Evolutionary conservation across 2,888 invertebrate genomes (phyloP).

Genomic region (Platycheirus rosarum): DNA sequence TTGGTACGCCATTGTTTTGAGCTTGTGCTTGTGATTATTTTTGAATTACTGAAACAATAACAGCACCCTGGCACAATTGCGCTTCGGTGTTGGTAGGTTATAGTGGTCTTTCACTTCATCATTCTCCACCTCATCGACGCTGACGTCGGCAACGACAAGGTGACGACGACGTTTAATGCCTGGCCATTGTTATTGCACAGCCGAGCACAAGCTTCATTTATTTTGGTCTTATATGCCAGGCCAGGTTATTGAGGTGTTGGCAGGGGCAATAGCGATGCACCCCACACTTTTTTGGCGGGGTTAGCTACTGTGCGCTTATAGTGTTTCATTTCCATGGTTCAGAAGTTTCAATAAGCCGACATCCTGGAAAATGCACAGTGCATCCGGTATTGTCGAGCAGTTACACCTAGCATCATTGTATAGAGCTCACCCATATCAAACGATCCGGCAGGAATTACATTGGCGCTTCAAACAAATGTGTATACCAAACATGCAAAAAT

Average conservation of each 20-base stretch:
- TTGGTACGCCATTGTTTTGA: constrained; percentile 60
- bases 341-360: constrained; percentile 69
- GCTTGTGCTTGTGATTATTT: constrained; percentile 72
- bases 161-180: constrained; percentile 73
- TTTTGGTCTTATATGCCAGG: constrained; percentile 54
- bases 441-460: constrained; percentile 5
- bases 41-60: constrained; percentile 74
- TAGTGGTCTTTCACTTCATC: constrained; percentile 68
- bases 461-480: constrained; percentile 30
- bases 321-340: constrained; percentile 69
- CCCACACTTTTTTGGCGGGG: constrained; percentile 37
- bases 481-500: constrained; percentile 46
- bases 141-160: constrained; percentile 67
- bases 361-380: constrained; percentile 66
- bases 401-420: constrained; percentile 46
- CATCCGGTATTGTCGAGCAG: constrained; percentile 65
- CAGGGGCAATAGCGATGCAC: neutral
- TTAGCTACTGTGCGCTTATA: constrained; percentile 54
- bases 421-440: constrained; percentile 16
- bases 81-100: constrained; percentile 29
- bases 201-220: constrained; percentile 42
- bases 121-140: constrained; percentile 69
- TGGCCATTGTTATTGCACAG: constrained; percentile 64
- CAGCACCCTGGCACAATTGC: constrained; percentile 65
- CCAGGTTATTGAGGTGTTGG: too few relatives aligned